These are phyloP conservation scores for Bolinopsis microptera DNA, from an alignment of 37 sponge, comb jelly and placozoan genomes.

Conservation along the genomic window DNA sequence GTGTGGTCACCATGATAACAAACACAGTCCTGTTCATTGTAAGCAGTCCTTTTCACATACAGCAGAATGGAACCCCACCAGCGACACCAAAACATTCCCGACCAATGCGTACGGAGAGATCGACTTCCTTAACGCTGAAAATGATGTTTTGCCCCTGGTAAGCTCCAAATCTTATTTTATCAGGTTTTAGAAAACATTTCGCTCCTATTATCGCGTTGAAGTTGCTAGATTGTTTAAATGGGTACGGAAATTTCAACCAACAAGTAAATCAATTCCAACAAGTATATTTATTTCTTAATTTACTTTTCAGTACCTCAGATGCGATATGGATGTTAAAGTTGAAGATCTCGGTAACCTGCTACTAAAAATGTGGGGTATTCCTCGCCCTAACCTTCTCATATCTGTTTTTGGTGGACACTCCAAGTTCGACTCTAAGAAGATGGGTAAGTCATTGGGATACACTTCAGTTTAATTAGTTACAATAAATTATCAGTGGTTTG, in stretches of 20 bases:
- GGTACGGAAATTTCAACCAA: too few species aligned
- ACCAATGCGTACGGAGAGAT: conserved; percentile 18
- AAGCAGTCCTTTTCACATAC: not conserved
- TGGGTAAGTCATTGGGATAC: conserved; percentile 5
- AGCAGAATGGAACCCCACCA: not conserved
- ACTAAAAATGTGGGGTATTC: not conserved
- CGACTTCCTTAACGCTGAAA: not conserved
- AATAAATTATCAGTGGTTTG: too few species aligned
- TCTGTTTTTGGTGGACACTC: conserved; percentile 41
- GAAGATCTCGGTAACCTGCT: not conserved
- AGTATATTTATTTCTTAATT: too few species aligned
- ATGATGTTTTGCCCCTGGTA: conserved; percentile 10
- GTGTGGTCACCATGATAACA: not conserved
- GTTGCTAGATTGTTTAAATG: too few species aligned
- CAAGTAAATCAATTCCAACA: too few species aligned
- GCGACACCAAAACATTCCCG: not conserved
- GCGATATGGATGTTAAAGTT: not conserved
- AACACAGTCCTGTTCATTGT: not conserved
- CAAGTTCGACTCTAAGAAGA: not conserved
- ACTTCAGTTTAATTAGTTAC: too few species aligned
- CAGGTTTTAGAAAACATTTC: too few species aligned
- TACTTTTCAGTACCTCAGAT: conserved; percentile 27
- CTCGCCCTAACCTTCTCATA: conserved; percentile 26
- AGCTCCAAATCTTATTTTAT: too few species aligned
- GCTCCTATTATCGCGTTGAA: too few species aligned